These are phyloP conservation scores for Diaperis boleti DNA, from an alignment of 2,888 invertebrate genomes.

Conservation along the genomic window DNA sequence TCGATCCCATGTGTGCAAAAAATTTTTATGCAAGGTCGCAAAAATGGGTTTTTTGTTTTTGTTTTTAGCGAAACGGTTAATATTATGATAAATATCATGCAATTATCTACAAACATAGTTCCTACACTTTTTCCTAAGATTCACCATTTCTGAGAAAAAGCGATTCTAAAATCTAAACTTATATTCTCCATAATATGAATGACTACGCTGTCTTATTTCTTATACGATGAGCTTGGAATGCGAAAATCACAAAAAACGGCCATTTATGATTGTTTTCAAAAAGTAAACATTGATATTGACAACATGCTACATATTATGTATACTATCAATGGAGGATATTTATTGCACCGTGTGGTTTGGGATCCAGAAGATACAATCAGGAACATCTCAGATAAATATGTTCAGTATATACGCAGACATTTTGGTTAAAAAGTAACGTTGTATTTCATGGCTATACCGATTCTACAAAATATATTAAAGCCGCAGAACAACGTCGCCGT, in stretches of 20 bases:
- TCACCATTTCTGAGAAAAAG: too few relatives aligned
- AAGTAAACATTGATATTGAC: constrained; percentile 17
- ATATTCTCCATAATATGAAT: too few relatives aligned
- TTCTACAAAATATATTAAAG: constrained; percentile 45
- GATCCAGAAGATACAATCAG: constrained; percentile 41
- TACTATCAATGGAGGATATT: constrained; percentile 53
- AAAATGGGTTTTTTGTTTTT: too few relatives aligned
- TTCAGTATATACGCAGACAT: constrained; percentile 47
- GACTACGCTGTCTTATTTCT: too few relatives aligned
- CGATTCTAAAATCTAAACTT: too few relatives aligned
- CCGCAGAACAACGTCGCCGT: constrained; percentile 49
- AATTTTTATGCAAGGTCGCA: too few relatives aligned
- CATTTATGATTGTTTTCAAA: constrained; percentile 22
- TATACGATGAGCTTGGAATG: constrained; percentile 41
- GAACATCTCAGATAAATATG: constrained; percentile 47
- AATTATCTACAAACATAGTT: too few relatives aligned
- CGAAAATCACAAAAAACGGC: constrained; percentile 41
- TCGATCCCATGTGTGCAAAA: too few relatives aligned
- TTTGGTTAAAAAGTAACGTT: constrained; percentile 41
- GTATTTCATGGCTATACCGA: constrained; percentile 17
- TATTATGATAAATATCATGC: too few relatives aligned
- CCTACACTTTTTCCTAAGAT: too few relatives aligned
- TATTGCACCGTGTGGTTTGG: constrained; percentile 55
- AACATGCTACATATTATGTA: constrained; percentile 6
- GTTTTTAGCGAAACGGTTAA: too few relatives aligned